Percentiles rank a stretch among this genome's conserved stretches.
phyloP scores from a whole-genome alignment of 2,888 invertebrate genomes.

The Harpalus rufipes region DNA sequence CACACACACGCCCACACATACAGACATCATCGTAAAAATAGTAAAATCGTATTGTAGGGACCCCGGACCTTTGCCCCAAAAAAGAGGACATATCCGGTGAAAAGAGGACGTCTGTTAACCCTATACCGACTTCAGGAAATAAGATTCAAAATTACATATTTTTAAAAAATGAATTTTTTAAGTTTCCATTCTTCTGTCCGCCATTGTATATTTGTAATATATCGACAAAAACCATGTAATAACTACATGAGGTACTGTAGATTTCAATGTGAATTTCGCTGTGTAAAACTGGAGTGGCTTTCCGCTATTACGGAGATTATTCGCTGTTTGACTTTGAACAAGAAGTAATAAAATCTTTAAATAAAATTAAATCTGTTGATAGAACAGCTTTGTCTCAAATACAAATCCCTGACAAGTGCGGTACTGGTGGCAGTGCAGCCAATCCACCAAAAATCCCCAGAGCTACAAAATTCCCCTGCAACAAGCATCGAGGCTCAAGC shows the following conservation, averaged over 20 bases:
- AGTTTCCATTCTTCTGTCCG: too few relatives aligned
- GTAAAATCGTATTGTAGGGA: too few relatives aligned
- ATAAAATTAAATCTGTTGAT: constrained; percentile 49
- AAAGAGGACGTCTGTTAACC: too few relatives aligned
- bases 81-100: too few relatives aligned
- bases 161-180: too few relatives aligned
- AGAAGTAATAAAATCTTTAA: constrained; percentile 48
- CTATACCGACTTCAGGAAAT: too few relatives aligned
- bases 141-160: too few relatives aligned
- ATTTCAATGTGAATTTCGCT: neutral
- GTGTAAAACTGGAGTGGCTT: constrained; percentile 1
- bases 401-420: constrained; percentile 39
- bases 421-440: constrained; percentile 35
- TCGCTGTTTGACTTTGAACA: constrained; percentile 43
- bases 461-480: constrained; percentile 46
- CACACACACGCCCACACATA: too few relatives aligned
- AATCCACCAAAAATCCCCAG: constrained; percentile 49
- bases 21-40: too few relatives aligned
- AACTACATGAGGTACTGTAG: neutral
- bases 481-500: constrained; percentile 26
- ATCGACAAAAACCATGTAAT: neutral
- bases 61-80: too few relatives aligned
- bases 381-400: constrained; percentile 35
- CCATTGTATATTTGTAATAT: neutral
- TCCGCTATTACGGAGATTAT: constrained; percentile 35